Percentiles rank a stretch among this genome's conserved stretches.
Conservation (phyloP, 2,888 invertebrate genomes). For the Erebia ligea region DNA sequence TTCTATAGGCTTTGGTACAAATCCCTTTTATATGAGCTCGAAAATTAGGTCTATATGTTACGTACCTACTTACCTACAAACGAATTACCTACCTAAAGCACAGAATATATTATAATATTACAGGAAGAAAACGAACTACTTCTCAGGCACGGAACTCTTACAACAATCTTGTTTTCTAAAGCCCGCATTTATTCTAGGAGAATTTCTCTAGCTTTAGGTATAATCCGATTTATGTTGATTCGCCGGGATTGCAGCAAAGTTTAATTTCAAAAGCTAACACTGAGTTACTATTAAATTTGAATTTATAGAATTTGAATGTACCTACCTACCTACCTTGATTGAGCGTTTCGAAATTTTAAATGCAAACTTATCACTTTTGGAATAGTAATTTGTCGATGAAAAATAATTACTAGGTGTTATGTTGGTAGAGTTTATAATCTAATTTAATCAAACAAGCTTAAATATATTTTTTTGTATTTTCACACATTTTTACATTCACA, state of each 20-base stretch:
- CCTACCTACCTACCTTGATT: slow-evolving; percentile 41
- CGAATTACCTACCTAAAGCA: background rate
- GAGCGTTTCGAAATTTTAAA: slow-evolving; percentile 27
- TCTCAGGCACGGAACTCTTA: background rate
- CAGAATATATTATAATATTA: background rate
- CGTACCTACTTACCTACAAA: too few relatives aligned
- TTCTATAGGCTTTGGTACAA: too few relatives aligned
- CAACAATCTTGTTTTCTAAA: slow-evolving; percentile 18
- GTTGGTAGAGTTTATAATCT: slow-evolving; percentile 2
- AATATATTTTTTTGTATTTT: too few relatives aligned
- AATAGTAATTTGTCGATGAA: slow-evolving; percentile 12
- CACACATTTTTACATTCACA: background rate
- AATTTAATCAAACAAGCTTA: background rate
- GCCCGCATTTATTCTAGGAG: slow-evolving; percentile 22
- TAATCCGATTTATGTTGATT: slow-evolving; percentile 37
- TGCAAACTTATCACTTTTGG: slow-evolving; percentile 18
- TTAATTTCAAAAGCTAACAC: slow-evolving; percentile 45
- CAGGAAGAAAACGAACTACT: background rate
- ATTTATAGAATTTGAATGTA: slow-evolving; percentile 42
- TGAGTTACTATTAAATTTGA: slow-evolving; percentile 52
- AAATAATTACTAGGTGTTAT: slow-evolving; percentile 12
- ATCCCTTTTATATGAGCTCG: too few relatives aligned
- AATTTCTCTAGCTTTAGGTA: slow-evolving; percentile 28
- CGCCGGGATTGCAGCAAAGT: slow-evolving; percentile 39
- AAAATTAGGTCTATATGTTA: too few relatives aligned